Evolutionary conservation across 1,140 invertebrate genomes (phyloP), one percentile per base, ranked within the genome.

Genomic region (Teleogryllus occipitalis): DNA sequence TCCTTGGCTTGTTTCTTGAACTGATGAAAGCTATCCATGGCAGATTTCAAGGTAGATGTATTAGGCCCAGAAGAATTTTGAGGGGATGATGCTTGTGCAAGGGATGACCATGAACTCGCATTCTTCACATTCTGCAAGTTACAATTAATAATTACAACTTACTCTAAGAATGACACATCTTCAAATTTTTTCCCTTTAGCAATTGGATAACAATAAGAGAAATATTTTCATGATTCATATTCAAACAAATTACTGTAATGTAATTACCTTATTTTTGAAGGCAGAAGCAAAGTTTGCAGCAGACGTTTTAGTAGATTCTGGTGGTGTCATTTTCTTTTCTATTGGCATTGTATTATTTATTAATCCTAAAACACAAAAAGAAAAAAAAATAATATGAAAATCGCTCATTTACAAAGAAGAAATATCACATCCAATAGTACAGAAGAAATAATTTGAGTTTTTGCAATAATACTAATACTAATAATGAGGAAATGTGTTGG

Each of bases 1-100:
- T 98, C 96, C 86, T 96, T 96, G 10, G 97, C 97, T 88, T 97
- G 93, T 85, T 97, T 97, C 85, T 96, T 96, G 86, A 98, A 99
- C 82, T 93, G 92, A 87, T 95, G 89, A 83, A 93, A 94, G 81
- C 89, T 89, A 77, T 83, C 83, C 18, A 82, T 74, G 72, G 85
- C 82, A 39, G 83, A 82, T 46, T 82, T 83, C 39, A 82, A 75
- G 21, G 82, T 81, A 39, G 82, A 81, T 48, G 82, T 83, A 65
- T 81, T 48, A 75, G 79, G 27, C 77, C 77, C 78, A 78, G 78
- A 85, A 84, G 88, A 87, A 83, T 89, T 89, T 83, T 92, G 90
- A 22, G 93, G 92, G 83, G 93, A 93, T 75, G 91, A 92, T 72
- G 93, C 92, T 85, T 94, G 93, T 0, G 95, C 95, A 77, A 98